Conservation (phyloP, 2,797 vertebrate genomes). For the Florisuga fusca region DNA sequence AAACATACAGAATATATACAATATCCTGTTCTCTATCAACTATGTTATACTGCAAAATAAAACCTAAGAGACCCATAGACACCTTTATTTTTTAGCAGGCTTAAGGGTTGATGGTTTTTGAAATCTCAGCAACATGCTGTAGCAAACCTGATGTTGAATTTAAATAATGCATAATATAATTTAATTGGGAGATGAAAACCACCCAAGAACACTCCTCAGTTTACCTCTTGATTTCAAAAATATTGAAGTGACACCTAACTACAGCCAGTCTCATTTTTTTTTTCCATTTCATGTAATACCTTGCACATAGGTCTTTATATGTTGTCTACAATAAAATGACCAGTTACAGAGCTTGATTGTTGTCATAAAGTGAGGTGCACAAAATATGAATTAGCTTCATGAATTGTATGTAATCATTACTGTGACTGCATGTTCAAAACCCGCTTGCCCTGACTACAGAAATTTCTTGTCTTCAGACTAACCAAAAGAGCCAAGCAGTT, state of each 20-base stretch:
- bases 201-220: neutral
- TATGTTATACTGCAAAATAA: neutral
- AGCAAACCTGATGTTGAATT: neutral
- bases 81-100: neutral
- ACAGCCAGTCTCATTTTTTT: neutral
- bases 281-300: neutral
- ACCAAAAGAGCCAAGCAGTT: neutral
- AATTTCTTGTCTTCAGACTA: neutral
- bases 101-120: neutral
- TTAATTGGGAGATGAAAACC: neutral
- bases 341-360: neutral
- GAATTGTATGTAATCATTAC: fast-evolving
- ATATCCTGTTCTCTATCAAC: neutral
- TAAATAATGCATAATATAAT: neutral
- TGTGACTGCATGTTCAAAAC: neutral
- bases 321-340: neutral
- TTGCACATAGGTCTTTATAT: neutral
- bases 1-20: neutral
- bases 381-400: fast-evolving
- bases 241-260: neutral
- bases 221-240: neutral
- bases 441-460: too few species aligned
- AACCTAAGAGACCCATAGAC: neutral
- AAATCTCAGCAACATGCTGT: neutral
- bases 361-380: neutral